Evolutionary conservation across 2,797 vertebrate species (phyloP), one percentile per base, ranked within the genome.

Genomic region (Parotocinclus haroldoi): DNA sequence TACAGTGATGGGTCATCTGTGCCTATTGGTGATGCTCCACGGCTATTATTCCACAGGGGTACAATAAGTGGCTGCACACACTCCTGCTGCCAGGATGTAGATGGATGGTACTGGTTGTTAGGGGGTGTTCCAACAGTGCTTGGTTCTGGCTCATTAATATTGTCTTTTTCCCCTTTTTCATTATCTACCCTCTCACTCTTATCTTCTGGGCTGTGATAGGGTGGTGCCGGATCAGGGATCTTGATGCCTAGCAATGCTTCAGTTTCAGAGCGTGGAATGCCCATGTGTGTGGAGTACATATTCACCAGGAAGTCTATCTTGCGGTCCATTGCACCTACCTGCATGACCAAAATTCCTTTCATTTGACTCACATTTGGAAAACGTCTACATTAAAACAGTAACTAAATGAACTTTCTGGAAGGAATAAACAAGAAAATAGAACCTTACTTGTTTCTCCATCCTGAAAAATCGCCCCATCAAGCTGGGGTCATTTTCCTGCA

Each of bases 221-320:
- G 97, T 1, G 96, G 96, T 0, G 94, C 96, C 0, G 96, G 97
- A 58, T 97, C 96, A 0, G 92, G 91, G 27, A 98, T 95, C 82
- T 95, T 97, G 78, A 95, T 92, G 58, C 93, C 93, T 10, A 99
- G 95, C 76, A 97, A 95, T 74, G 95, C 96, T 70, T 98, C 94
- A 0, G 96, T 95, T 87, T 99, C 95, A 0, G 95, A 92, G 0
- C 89, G 93, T 1, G 95, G 90, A 73, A 99, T 95, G 45, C 96
- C 95, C 94, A 98, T 95, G 0, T 94, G 89, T 76, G 96, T 95
- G 76, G 93, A 91, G 50, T 98, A 99, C 46, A 96, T 91, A 56
- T 93, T 94, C 69, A 99, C 96, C 82, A 99, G 83, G 84, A 99
- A 99, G 70, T 99, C 96, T 53, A 99, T 87, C 84, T 99, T 99